Evolutionary conservation across 1,140 invertebrate species (phyloP).

Genomic region (Pseudomyrmex flavicornis): DNA sequence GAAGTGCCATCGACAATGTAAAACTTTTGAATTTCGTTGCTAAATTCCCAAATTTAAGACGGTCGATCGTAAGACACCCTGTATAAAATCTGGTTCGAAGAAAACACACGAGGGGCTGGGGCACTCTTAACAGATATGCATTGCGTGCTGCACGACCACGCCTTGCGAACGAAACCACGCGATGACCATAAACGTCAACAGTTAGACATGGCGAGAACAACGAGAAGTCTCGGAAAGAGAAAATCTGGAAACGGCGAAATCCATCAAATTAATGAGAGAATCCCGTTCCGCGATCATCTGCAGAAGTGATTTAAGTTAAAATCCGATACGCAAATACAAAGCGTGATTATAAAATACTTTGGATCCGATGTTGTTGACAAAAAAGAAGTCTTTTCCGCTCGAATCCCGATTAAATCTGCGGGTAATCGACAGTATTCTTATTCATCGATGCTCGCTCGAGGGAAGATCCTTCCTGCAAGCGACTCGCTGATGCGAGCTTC

Average conservation of each 20-base stretch:
- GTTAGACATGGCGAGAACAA: neutral
- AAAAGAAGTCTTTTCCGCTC: neutral
- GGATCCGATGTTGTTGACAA: neutral
- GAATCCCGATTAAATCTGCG: constrained; percentile 56
- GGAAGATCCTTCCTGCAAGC: constrained; percentile 55
- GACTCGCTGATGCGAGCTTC: constrained; percentile 64
- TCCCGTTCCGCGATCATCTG: neutral
- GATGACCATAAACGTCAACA: constrained; percentile 50
- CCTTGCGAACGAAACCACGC: constrained; percentile 37
- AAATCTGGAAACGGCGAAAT: neutral
- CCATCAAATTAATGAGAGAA: neutral
- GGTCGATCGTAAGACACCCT: neutral
- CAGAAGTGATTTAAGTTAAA: neutral
- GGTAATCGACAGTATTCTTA: constrained; percentile 42
- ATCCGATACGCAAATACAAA: neutral
- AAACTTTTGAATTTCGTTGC: neutral
- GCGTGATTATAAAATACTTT: too few relatives aligned
- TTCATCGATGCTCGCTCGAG: constrained; percentile 20
- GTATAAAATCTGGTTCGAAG: constrained; percentile 46
- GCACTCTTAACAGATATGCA: constrained; percentile 56
- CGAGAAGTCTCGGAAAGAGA: neutral
- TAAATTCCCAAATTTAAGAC: neutral
- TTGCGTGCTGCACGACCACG: constrained; percentile 61
- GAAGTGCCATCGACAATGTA: neutral
- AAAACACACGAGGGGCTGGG: constrained; percentile 11